Evolutionary conservation across 1,140 invertebrate species (phyloP), one percentile per base, ranked within the genome.

Genomic region (Eulimnadia texana): DNA sequence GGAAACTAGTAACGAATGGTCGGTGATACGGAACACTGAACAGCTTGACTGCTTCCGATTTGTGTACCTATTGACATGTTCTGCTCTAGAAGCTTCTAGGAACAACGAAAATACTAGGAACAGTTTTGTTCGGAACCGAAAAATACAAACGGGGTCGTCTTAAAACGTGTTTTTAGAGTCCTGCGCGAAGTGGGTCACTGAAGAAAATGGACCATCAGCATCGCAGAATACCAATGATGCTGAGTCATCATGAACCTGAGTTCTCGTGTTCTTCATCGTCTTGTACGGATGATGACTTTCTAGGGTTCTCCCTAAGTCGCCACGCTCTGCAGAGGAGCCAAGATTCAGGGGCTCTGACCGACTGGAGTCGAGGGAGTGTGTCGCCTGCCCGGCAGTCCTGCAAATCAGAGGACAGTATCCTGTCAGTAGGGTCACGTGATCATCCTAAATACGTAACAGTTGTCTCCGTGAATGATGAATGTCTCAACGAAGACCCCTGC

Each of bases 391-490:
- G 64, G 23, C 50, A 55, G 24, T 62, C 58, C 50, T 50, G 50
- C 22, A 42, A 42, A 42, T 42, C 33, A 42, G 33, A 42, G 33
- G 33, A 42, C 33, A 42, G 33, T 16, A 42, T 42, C 33, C 33
- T 42, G 6, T 42, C 33, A 16, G 16, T 16, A 6, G 33, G 33
- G 33, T 42, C 33, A 9, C 33, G 33, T 9, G 24, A 62, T 28
- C 51, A 20, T 27, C 74, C 72, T 52, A 80, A 82, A 51, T 84
- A 82, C 66, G 79, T 84, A 51, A 84, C 82, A 20, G 82, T 84
- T n/a, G 82, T 84, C 33, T 78, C 79, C 62, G 80, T 84, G n/a
- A 79, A 81, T 61, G 55, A 54, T 55, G 24, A 42, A 16, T 42
- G 6, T 16, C 49, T n/a, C 20, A 50, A n/a, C 47, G 13, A 28